Evolutionary conservation across 2,797 vertebrate species (phyloP).

Genomic region (Coregonus sp.): DNA sequence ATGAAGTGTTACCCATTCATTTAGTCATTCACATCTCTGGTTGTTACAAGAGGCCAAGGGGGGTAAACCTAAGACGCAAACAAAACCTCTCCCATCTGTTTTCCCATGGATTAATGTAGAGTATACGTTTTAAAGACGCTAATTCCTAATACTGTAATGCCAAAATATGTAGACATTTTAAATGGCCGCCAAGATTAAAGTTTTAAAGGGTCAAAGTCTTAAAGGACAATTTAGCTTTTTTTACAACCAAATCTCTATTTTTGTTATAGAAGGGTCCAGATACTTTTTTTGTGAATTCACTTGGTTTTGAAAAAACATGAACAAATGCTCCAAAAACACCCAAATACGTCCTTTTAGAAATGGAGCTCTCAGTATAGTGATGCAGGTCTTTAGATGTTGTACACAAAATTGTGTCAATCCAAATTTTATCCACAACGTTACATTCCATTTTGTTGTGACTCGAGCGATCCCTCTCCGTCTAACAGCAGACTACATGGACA

Average conservation of each 20-base stretch:
- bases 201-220: not conserved
- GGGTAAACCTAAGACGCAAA: not conserved
- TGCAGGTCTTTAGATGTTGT: too few species aligned
- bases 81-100: not conserved
- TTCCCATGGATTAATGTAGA: not conserved
- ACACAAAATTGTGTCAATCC: too few species aligned
- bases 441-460: too few species aligned
- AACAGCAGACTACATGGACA: too few species aligned
- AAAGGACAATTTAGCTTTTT: not conserved
- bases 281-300: too few species aligned
- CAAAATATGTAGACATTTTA: conserved; percentile 9
- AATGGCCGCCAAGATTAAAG: not conserved
- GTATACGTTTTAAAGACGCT: not conserved
- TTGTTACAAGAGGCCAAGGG: not conserved
- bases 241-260: not conserved
- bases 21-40: too few species aligned
- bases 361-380: too few species aligned
- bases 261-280: not conserved
- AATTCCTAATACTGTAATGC: not conserved
- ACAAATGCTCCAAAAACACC: too few species aligned
- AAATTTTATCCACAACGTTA: too few species aligned
- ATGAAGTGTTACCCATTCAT: not conserved
- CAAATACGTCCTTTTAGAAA: too few species aligned
- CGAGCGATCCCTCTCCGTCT: too few species aligned
- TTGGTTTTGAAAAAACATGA: too few species aligned